phyloP scores from a whole-genome alignment of 2,113 vertebrate species.

The Nettapus auritus region DNA sequence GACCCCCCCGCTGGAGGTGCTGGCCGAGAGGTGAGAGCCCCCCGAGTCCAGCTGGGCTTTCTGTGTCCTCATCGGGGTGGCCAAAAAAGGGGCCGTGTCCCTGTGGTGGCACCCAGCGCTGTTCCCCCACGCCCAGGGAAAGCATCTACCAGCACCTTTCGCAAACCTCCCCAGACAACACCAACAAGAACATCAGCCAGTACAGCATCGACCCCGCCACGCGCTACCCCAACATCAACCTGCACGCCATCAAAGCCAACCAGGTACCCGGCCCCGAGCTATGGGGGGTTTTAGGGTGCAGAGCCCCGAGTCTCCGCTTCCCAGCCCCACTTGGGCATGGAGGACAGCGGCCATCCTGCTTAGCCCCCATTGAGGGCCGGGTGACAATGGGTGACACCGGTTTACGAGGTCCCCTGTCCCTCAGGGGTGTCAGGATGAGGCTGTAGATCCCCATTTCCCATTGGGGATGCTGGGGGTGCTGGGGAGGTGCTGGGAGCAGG shows the following conservation, averaged over 20 bases:
- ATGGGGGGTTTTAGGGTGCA: too few relatives aligned
- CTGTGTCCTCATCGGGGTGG: not conserved
- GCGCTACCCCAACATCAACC: slow-evolving; percentile 89
- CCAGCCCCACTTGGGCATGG: not conserved
- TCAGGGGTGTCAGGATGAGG: not conserved
- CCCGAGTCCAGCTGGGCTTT: rapidly evolving
- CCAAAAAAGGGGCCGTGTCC: not conserved
- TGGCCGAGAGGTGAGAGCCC: slow-evolving; percentile 88
- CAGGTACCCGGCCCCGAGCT: slow-evolving; percentile 79
- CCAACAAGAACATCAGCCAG: slow-evolving; percentile 83
- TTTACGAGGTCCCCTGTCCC: not conserved
- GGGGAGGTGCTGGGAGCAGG: rapidly evolving
- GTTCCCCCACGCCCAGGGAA: slow-evolving; percentile 77
- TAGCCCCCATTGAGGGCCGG: not conserved
- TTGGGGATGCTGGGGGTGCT: rapidly evolving
- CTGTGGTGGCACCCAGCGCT: not conserved
- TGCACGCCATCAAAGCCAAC: slow-evolving; percentile 79
- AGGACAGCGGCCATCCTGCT: not conserved
- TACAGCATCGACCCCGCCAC: slow-evolving; percentile 91
- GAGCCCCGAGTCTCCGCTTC: not conserved
- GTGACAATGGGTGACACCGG: not conserved
- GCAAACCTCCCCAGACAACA: slow-evolving; percentile 93
- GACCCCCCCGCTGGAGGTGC: slow-evolving; percentile 79
- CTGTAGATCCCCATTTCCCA: not conserved
- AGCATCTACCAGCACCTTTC: slow-evolving; percentile 92